phyloP scores from a whole-genome alignment of 2,888 invertebrate species.

The Rhimphoctona megacephalus region DNA sequence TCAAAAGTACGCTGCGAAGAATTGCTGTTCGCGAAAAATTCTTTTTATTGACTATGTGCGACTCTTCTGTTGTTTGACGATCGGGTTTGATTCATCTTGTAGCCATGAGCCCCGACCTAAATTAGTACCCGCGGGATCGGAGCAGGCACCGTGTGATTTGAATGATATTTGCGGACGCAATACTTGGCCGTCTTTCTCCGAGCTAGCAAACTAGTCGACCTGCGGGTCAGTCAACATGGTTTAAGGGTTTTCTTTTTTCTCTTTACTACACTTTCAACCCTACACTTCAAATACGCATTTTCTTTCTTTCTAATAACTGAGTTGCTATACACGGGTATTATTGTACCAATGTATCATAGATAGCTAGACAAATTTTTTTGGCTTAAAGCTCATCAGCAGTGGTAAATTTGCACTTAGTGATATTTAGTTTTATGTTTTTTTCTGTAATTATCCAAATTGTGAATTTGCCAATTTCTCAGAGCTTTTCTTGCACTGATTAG shows the following conservation, averaged over 20 bases:
- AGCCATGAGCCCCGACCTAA: slow-evolving; percentile 70
- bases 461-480: background rate
- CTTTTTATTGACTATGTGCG: slow-evolving; percentile 14
- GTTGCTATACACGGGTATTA: slow-evolving; percentile 4
- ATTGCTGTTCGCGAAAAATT: slow-evolving; percentile 34
- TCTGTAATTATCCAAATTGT: background rate
- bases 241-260: slow-evolving; percentile 55
- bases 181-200: slow-evolving; percentile 47
- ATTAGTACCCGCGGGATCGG: slow-evolving; percentile 59
- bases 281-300: background rate
- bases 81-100: slow-evolving; percentile 46
- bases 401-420: no score
- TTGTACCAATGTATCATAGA: background rate
- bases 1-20: background rate
- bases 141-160: slow-evolving; percentile 58
- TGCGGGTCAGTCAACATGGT: slow-evolving; percentile 68
- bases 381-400: background rate
- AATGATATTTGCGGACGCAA: slow-evolving; percentile 73
- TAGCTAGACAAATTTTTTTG: background rate
- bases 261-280: slow-evolving; percentile 37
- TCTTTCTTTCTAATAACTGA: slow-evolving; percentile 8
- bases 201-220: slow-evolving; percentile 36
- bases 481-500: background rate
- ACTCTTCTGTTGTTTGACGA: slow-evolving; percentile 55
- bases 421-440: background rate